A percentile compares a stretch with the other conserved stretches of the same genome.
Evolutionary conservation across 2,113 vertebrate genomes (phyloP).

Genomic region (Vombatus ursinus): DNA sequence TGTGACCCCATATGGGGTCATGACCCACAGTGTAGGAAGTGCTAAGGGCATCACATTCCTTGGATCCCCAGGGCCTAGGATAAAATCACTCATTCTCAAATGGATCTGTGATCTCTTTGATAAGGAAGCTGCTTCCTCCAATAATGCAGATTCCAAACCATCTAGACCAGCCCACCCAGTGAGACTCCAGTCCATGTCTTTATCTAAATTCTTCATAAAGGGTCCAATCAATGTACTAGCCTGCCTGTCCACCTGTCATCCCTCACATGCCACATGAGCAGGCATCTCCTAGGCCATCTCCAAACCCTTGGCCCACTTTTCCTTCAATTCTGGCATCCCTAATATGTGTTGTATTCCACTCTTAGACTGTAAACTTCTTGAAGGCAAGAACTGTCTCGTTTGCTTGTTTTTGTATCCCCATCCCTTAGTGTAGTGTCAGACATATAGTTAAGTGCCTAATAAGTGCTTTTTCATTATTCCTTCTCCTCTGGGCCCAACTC

Average conservation of each 20-base stretch:
- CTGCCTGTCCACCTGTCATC: not conserved
- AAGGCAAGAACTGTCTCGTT: not conserved
- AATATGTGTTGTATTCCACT: not conserved
- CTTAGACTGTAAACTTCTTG: not conserved
- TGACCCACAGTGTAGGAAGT: too few relatives aligned
- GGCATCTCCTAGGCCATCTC: not conserved
- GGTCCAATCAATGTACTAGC: too few relatives aligned
- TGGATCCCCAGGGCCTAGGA: not conserved
- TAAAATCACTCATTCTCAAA: not conserved
- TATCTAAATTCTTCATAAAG: too few relatives aligned
- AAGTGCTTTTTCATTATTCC: not conserved
- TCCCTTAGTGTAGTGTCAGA: not conserved
- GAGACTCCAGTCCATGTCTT: too few relatives aligned
- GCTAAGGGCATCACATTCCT: too few relatives aligned
- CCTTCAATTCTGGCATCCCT: not conserved
- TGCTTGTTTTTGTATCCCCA: not conserved
- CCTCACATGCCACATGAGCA: not conserved
- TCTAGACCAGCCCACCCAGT: too few relatives aligned
- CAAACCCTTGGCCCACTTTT: not conserved
- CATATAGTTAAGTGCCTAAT: not conserved
- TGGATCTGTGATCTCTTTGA: not conserved
- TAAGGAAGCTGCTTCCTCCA: not conserved
- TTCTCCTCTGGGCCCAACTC: not conserved
- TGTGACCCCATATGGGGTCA: too few relatives aligned
- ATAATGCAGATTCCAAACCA: not conserved